Conservation (phyloP, 2,113 vertebrate species). For the Eublepharis macularius region DNA sequence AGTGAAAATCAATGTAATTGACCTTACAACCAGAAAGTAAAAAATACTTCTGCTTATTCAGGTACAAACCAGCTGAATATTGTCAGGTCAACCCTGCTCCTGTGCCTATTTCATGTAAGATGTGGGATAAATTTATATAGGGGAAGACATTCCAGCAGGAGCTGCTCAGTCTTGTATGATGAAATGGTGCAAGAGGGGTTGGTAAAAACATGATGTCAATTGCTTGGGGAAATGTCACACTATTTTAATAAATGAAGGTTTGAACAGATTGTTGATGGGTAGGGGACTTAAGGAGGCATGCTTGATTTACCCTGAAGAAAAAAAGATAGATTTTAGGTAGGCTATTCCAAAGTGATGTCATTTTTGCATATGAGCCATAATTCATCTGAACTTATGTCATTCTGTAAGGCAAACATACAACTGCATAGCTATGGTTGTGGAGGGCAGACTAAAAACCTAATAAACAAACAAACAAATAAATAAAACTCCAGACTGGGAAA, state of each 20-base stretch:
- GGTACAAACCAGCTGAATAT: slow-evolving; percentile 29
- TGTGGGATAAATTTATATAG: slow-evolving; percentile 55
- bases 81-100: slow-evolving; percentile 31
- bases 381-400: neutral
- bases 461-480: too few species aligned
- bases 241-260: neutral
- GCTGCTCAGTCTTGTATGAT: slow-evolving; percentile 54
- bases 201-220: neutral
- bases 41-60: slow-evolving; percentile 67
- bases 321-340: neutral
- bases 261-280: neutral
- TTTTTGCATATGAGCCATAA: neutral
- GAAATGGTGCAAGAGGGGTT: neutral
- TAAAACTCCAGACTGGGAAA: too few species aligned
- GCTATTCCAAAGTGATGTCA: neutral
- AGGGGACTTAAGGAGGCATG: neutral
- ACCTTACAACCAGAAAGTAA: slow-evolving; percentile 61
- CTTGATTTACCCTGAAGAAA: neutral
- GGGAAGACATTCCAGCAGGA: slow-evolving; percentile 50
- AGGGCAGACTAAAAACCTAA: too few species aligned
- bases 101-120: slow-evolving; percentile 53
- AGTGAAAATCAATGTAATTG: slow-evolving; percentile 61
- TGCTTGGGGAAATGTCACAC: neutral
- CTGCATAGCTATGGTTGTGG: neutral
- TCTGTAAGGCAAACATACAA: neutral